Percentiles rank a stretch among this genome's conserved stretches.
phyloP scores from a whole-genome alignment of 2,113 vertebrate genomes.

The Platichthys flesus region DNA sequence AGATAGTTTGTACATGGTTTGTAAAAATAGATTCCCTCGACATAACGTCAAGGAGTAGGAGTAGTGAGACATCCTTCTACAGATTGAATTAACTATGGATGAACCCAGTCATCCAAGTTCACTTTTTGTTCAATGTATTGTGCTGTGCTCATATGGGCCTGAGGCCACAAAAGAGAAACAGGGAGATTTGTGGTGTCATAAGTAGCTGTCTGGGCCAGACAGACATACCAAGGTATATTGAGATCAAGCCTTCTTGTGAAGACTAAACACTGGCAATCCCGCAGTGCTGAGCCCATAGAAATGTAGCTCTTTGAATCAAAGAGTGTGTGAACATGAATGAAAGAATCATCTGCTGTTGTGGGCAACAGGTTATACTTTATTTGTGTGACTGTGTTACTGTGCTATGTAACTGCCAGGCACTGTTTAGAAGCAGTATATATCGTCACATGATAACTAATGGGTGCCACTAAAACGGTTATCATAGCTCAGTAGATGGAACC shows the following conservation, averaged over 20 bases:
- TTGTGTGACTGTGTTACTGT: constrained; percentile 1
- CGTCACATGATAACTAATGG: not conserved
- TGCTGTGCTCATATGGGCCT: constrained; percentile 19
- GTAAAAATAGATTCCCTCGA: not conserved
- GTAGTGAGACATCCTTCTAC: not conserved
- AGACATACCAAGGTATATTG: constrained; percentile 18
- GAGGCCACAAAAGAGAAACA: constrained; percentile 13
- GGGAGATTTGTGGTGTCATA: not conserved
- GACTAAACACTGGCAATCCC: constrained; percentile 19
- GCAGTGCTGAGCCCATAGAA: not conserved
- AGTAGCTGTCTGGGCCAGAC: constrained; percentile 33
- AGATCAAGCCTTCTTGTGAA: constrained; percentile 38
- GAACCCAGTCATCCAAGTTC: constrained; percentile 8
- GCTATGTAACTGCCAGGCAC: not conserved
- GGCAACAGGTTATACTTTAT: not conserved
- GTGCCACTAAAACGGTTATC: too few species aligned
- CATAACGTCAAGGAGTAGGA: not conserved
- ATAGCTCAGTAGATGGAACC: not conserved
- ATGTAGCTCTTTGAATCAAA: not conserved
- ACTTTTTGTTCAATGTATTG: constrained; percentile 23
- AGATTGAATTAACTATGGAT: constrained; percentile 10
- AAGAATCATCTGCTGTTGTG: not conserved
- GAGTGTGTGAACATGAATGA: constrained; percentile 3
- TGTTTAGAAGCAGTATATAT: not conserved
- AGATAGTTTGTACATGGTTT: not conserved